phyloP scores from a whole-genome alignment of 2,888 invertebrate genomes.

The Omphaloscelis lunosa region DNA sequence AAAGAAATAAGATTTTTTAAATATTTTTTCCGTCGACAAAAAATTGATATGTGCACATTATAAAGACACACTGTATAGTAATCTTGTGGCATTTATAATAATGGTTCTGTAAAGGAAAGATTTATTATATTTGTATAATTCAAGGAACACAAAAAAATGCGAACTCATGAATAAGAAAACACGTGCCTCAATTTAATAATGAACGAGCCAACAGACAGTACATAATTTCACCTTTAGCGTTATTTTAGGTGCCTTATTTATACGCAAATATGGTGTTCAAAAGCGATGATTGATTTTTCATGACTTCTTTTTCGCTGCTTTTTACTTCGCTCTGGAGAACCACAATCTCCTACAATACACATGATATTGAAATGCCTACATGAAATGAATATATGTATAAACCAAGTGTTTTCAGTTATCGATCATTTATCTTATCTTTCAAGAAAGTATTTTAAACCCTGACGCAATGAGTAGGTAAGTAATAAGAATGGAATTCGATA shows the following conservation, averaged over 20 bases:
- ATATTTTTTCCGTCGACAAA: too few species aligned
- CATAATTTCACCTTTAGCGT: slow-evolving; percentile 51
- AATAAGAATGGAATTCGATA: slow-evolving; percentile 67
- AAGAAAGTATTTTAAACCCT: slow-evolving; percentile 44
- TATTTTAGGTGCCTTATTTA: slow-evolving; percentile 68
- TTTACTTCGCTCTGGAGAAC: slow-evolving; percentile 22
- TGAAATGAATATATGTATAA: slow-evolving; percentile 14
- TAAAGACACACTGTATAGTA: too few species aligned
- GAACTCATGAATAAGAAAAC: slow-evolving; percentile 17
- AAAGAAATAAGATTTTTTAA: too few species aligned
- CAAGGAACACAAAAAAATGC: slow-evolving; percentile 15
- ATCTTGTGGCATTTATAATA: neutral
- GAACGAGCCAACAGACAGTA: slow-evolving; percentile 50
- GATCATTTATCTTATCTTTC: slow-evolving; percentile 30
- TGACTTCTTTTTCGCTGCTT: slow-evolving; percentile 37
- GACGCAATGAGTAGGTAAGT: slow-evolving; percentile 53
- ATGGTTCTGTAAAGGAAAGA: neutral
- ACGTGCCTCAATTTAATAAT: slow-evolving; percentile 37
- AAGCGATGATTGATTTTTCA: slow-evolving; percentile 77
- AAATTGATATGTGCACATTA: too few species aligned
- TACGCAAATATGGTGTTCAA: slow-evolving; percentile 72
- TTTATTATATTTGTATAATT: slow-evolving; percentile 21
- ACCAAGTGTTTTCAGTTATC: slow-evolving; percentile 37
- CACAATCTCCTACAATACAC: slow-evolving; percentile 27
- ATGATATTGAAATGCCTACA: slow-evolving; percentile 22